Evolutionary conservation across 2,113 vertebrate genomes (phyloP).

Genomic region (Notothenia coriiceps): DNA sequence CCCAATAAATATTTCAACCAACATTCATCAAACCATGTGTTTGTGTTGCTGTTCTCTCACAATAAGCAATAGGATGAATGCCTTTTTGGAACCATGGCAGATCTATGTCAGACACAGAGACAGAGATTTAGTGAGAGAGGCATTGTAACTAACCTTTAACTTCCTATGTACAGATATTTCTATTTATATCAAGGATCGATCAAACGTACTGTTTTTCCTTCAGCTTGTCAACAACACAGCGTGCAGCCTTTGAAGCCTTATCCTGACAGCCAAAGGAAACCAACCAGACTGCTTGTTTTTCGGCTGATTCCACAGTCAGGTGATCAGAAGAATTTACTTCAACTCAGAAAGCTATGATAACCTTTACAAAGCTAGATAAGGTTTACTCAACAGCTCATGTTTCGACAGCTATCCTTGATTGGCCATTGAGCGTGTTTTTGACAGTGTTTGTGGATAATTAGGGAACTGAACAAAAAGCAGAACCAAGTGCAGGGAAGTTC

Average conservation of each 20-base stretch:
- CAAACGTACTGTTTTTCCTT: constrained; percentile 32
- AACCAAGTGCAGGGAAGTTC: constrained; percentile 43
- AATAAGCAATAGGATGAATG: neutral
- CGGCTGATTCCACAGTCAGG: constrained; percentile 15
- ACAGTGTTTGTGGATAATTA: constrained; percentile 17
- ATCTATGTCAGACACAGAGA: neutral
- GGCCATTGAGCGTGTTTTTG: neutral
- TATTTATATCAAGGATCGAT: constrained; percentile 55
- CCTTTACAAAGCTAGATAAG: neutral
- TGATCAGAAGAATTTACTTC: constrained; percentile 36
- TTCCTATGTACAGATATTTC: neutral
- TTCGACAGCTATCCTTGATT: neutral
- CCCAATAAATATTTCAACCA: neutral
- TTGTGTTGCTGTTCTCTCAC: neutral
- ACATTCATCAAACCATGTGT: neutral
- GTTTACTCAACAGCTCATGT: constrained; percentile 7
- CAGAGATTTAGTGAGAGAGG: neutral
- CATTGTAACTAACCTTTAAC: constrained; percentile 21
- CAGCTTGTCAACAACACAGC: constrained; percentile 13
- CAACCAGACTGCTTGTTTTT: constrained; percentile 29
- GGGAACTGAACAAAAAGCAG: constrained; percentile 53
- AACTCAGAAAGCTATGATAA: neutral
- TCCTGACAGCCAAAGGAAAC: constrained; percentile 42
- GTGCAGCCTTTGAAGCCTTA: constrained; percentile 34
- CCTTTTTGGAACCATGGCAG: constrained; percentile 10